A percentile compares a stretch with the other conserved stretches of the same genome.
These are phyloP conservation scores for Doris montereyensis DNA, from an alignment of 2,888 invertebrate genomes.

Conservation along the genomic window DNA sequence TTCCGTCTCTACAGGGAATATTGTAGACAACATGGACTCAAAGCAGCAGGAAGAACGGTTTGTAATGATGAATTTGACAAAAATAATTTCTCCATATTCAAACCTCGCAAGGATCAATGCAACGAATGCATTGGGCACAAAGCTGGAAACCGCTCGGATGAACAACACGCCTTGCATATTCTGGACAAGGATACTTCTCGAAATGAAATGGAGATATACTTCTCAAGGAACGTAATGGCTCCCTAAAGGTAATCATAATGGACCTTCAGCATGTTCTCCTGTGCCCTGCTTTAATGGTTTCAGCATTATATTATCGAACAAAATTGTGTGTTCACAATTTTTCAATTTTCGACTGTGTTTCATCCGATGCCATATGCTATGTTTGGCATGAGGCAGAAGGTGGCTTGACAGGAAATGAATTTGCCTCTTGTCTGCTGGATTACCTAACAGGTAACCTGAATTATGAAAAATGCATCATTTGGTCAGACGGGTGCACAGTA, in stretches of 20 bases:
- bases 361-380: too few relatives aligned
- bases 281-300: background rate
- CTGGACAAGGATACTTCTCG: background rate
- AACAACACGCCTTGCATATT: background rate
- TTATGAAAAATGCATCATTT: too few relatives aligned
- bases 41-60: background rate
- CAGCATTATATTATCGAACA: background rate
- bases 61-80: background rate
- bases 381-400: too few relatives aligned
- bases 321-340: too few relatives aligned
- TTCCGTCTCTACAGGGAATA: background rate
- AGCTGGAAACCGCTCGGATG: background rate
- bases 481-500: too few relatives aligned
- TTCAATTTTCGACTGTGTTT: too few relatives aligned
- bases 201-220: background rate
- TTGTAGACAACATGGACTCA: background rate
- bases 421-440: too few relatives aligned
- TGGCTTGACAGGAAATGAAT: too few relatives aligned
- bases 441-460: too few relatives aligned
- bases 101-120: background rate
- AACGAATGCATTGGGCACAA: background rate
- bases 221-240: background rate
- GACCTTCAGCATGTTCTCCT: background rate
- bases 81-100: background rate
- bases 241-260: background rate